Evolutionary conservation across 2,888 invertebrate species (phyloP).

Genomic region (Heliconius ismenius): DNA sequence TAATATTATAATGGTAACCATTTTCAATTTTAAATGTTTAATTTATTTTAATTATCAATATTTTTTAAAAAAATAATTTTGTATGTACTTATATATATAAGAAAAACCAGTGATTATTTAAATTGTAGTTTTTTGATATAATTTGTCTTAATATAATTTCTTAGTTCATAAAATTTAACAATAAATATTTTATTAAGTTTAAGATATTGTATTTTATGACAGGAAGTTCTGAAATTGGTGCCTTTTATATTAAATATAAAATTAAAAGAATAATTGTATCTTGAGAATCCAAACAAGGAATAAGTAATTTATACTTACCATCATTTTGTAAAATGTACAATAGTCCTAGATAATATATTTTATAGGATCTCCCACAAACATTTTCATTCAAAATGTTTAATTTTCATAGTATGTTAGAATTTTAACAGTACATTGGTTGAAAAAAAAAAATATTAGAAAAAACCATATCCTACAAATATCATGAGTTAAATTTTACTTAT

Average conservation of each 20-base stretch:
- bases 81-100: background rate
- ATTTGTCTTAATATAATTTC: background rate
- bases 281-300: background rate
- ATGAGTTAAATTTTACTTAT: background rate
- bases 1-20: too few species aligned
- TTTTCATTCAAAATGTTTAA: background rate
- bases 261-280: background rate
- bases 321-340: too few species aligned
- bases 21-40: too few species aligned
- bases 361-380: background rate
- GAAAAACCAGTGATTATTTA: background rate
- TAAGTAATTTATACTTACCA: too few species aligned
- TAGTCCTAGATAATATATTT: too few species aligned
- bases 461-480: too few species aligned
- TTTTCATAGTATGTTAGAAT: background rate
- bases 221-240: background rate
- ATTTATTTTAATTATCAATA: too few species aligned
- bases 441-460: too few species aligned
- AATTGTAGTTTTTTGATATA: background rate
- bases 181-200: background rate
- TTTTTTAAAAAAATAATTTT: background rate
- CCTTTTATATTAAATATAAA: background rate
- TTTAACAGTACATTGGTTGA: background rate
- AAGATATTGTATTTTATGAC: background rate
- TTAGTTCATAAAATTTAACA: background rate